Base-by-base conservation (phyloP, 92 coral and sea anemone genomes). In the Parazoanthus darwini region DNA sequence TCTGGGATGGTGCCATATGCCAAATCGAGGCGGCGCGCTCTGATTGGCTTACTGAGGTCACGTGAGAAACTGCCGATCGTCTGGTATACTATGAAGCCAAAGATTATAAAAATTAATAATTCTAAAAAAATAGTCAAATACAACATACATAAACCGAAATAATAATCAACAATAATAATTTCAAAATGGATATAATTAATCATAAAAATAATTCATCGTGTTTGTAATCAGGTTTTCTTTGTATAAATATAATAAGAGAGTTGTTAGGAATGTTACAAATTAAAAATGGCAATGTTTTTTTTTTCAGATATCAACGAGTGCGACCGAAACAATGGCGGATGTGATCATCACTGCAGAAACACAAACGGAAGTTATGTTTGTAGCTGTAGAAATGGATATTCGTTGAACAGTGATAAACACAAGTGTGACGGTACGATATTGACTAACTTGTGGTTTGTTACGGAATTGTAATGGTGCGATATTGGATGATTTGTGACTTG, bases 221-320 rank as follows among this genome's bases (percentile, higher is more conserved):
- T 14, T 54, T 23, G 3, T n/a, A 37, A 0, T 86, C 2, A 18
- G 9, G 15, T 81, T 1, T 79, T 39, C 44, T 81, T 50, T 20
- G 59, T 2, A 13, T 13, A 20, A 54, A 54, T 54, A 11, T 0
- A 54, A 13, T 54, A 54, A 54, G 59, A 54, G 59, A 54, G 3
- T 81, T 37, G 37, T 36, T 29, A 59, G 4, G 13, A 11, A 44
- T 25, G 2, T 16, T 4, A 66, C 39, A 68, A 15, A 23, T 43
- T 73, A 10, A 16, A 29, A 6, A 15, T 73, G 77, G 9, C 38
- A 29, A 73, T 10, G 9, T n/a, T 70, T 73, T 73, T 1, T 1
- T 73, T 71, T 77, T 77, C 15, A 77, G 81, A 77, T 42, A 44
- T 77, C 33, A 77, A 77, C 73, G 85, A 80, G 66, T 80, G 85